phyloP scores from a whole-genome alignment of 2,797 vertebrate genomes.

The Paratrypauchen microcephalus region DNA sequence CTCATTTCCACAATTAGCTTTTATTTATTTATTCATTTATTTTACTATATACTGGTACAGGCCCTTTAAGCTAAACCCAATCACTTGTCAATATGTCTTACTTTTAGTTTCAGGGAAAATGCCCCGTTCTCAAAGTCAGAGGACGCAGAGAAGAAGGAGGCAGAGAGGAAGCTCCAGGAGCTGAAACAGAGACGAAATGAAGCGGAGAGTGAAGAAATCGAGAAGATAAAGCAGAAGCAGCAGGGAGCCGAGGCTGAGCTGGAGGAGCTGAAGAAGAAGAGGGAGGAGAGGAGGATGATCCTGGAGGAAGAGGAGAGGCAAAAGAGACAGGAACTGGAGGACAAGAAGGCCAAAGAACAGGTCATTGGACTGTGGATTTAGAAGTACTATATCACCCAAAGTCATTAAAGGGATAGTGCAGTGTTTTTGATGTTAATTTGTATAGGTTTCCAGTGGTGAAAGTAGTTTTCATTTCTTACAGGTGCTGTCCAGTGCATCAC shows the following conservation, averaged over 20 bases:
- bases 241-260: slow-evolving; percentile 87
- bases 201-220: slow-evolving; percentile 84
- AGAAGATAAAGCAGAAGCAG: slow-evolving; percentile 93
- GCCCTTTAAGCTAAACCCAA: neutral
- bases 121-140: slow-evolving; percentile 50
- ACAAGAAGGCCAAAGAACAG: slow-evolving; percentile 89
- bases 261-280: slow-evolving; percentile 90
- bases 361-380: slow-evolving; percentile 47
- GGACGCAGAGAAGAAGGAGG: slow-evolving; percentile 76
- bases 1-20: neutral
- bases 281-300: slow-evolving; percentile 91
- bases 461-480: too few relatives aligned
- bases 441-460: too few relatives aligned
- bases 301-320: slow-evolving; percentile 91
- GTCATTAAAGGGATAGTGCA: too few relatives aligned
- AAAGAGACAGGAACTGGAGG: slow-evolving; percentile 86
- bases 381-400: neutral
- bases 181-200: slow-evolving; percentile 83
- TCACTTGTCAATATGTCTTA: neutral
- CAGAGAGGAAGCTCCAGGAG: slow-evolving; percentile 84
- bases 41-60: neutral
- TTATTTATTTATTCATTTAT: too few relatives aligned
- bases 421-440: too few relatives aligned
- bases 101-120: slow-evolving; percentile 49
- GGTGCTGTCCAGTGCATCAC: too few relatives aligned